Evolutionary conservation across 2,113 vertebrate genomes (phyloP), one percentile per base, ranked within the genome.

Genomic region (Sminthopsis crassicaudata): DNA sequence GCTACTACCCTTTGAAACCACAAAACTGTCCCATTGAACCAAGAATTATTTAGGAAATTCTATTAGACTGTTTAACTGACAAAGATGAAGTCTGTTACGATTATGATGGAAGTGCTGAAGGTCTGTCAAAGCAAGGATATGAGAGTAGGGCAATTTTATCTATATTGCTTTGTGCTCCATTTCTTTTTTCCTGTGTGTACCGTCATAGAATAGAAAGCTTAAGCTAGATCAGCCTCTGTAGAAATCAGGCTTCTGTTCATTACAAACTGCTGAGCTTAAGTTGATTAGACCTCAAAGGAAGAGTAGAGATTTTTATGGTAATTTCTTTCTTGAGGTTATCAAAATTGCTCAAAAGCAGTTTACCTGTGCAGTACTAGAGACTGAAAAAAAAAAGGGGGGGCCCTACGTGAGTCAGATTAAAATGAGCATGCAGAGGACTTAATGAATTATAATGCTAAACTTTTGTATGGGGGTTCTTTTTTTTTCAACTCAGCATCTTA

Each of bases 401-500:
- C 48, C 0, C 46, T 93, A 50, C 96, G 76, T 98, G 51, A 95
- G 90, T 27, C 42, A 97, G 94, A 97, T 96, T 97, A 97, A 97
- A 98, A 91, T 93, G 89, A 97, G 23, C 91, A 48, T 91, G 89
- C 52, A 94, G 91, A 96, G 57, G 96, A 96, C 26, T 76, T 97
- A 98, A 98, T 97, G 94, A 98, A 97, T 97, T 94, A 54, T 55
- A 2, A 53, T 93, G 94, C 95, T 98, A 96, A 97, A 97, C 30
- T 96, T 95, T 46, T 42, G 53, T 88, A 42, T 53, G 42, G 50
- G 91, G 55, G 42, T 76, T 48, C 30, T 90, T 95, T 46, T 90
- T 97, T 97, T 98, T 95, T 76, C 93, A 95, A 97, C 96, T 97
- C 96, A 97, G 95, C 92, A 96, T 98, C 98, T 98, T 98, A 97